Evolutionary conservation across 2,113 vertebrate genomes (phyloP).

Genomic region (Brachirus orientalis): DNA sequence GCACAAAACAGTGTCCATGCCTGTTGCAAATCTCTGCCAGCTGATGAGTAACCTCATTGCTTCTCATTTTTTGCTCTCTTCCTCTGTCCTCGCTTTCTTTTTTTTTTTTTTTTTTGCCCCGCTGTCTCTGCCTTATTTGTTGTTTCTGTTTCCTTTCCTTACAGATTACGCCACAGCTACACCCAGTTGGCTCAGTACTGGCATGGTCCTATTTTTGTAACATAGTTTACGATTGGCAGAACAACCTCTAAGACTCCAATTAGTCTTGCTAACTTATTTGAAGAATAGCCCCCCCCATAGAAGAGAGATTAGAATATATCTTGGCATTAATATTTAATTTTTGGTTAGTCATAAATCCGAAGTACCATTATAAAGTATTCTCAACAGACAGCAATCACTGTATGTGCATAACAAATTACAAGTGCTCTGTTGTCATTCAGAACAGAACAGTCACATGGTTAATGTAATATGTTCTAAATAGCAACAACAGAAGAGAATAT

Average conservation of each 20-base stretch:
- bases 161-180: constrained; percentile 81
- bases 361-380: too few species aligned
- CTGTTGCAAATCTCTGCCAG: constrained; percentile 68
- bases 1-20: constrained; percentile 90
- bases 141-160: constrained; percentile 52
- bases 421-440: too few species aligned
- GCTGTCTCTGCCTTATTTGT: constrained; percentile 50
- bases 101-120: neutral
- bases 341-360: too few species aligned
- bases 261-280: neutral
- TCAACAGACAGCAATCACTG: too few species aligned
- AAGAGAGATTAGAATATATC: neutral
- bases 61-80: constrained; percentile 4
- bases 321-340: neutral
- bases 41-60: constrained; percentile 81
- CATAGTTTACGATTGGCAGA: constrained; percentile 1
- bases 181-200: constrained; percentile 34
- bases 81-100: constrained; percentile 4
- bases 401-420: too few species aligned
- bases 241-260: neutral
- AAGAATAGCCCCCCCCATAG: neutral
- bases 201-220: neutral
- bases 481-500: too few species aligned
- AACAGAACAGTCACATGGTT: too few species aligned
- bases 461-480: too few species aligned